These are phyloP conservation scores for Globodera rostochiensis DNA, from an alignment of 1,140 invertebrate genomes.

Conservation along the genomic window DNA sequence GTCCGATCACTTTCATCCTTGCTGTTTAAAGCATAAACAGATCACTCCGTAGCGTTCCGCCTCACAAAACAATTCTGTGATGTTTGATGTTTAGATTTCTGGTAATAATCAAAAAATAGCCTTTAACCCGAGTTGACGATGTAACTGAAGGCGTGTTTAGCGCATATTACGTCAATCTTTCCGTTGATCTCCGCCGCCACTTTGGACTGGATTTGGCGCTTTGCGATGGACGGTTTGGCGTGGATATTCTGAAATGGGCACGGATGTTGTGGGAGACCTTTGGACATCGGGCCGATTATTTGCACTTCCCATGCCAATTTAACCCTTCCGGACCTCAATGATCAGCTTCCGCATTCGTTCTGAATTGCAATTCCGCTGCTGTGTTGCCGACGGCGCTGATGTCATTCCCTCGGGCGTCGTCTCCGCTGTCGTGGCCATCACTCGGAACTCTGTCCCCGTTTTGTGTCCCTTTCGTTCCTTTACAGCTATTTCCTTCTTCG, in stretches of 20 bases:
- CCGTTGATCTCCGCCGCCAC: slow-evolving; percentile 48
- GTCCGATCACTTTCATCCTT: slow-evolving; percentile 4
- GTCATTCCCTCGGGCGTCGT: neutral
- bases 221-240: slow-evolving; percentile 48
- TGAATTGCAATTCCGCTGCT: neutral
- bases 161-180: slow-evolving; percentile 50
- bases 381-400: neutral
- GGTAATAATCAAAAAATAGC: neutral
- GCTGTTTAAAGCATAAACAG: slow-evolving; percentile 29
- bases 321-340: slow-evolving; percentile 1
- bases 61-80: slow-evolving; percentile 27
- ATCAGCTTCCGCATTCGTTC: neutral
- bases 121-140: slow-evolving; percentile 18
- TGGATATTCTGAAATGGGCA: slow-evolving; percentile 44
- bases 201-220: slow-evolving; percentile 49
- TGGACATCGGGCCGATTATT: too few species aligned
- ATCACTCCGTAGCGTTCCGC: slow-evolving; percentile 21
- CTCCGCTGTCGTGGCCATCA: neutral
- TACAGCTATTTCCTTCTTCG: slow-evolving; percentile 4
- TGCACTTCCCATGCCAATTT: neutral
- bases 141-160: slow-evolving; percentile 24
- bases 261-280: too few species aligned
- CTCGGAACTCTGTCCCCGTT: neutral
- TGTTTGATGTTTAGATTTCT: too few species aligned
- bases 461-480: slow-evolving; percentile 7